phyloP scores from a whole-genome alignment of 2,888 invertebrate species.

The Sialis lutaria region DNA sequence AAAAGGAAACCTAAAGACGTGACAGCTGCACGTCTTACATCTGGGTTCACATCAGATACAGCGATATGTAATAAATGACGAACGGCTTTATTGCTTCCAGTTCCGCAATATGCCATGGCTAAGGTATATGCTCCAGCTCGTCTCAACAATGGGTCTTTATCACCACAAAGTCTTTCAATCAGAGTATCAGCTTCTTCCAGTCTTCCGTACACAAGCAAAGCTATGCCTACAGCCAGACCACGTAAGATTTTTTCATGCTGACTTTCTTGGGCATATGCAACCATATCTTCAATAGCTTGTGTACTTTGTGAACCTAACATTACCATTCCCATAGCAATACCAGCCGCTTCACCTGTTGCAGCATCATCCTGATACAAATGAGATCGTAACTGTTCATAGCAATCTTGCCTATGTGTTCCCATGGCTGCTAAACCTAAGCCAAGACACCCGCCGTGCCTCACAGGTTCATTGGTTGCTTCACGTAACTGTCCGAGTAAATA shows the following conservation, averaged over 20 bases:
- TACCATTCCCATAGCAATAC: conserved; percentile 97
- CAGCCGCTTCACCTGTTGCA: conserved; percentile 96
- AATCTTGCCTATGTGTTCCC: conserved; percentile 90
- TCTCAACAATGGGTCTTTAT: conserved; percentile 88
- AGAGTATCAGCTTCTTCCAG: conserved; percentile 92
- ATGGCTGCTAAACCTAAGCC: conserved; percentile 95
- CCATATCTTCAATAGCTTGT: conserved; percentile 85
- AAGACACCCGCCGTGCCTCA: conserved; percentile 93
- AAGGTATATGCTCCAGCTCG: conserved; percentile 96
- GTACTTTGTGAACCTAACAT: conserved; percentile 92
- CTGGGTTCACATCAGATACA: conserved; percentile 97
- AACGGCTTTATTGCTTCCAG: conserved; percentile 94
- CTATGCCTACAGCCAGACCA: conserved; percentile 91
- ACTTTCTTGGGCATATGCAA: conserved; percentile 86
- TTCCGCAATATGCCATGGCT: conserved; percentile 96
- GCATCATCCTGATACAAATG: conserved; percentile 98
- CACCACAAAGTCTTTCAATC: conserved; percentile 73
- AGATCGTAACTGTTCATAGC: conserved; percentile 92
- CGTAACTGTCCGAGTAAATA: conserved; percentile 90
- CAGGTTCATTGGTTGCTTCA: conserved; percentile 89
- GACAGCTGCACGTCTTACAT: conserved; percentile 94
- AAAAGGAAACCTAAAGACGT: conserved; percentile 96
- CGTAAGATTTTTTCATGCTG: conserved; percentile 97
- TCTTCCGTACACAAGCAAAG: conserved; percentile 92
- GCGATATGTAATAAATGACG: conserved; percentile 88